Evolutionary conservation across 1,140 invertebrate genomes (phyloP).

Genomic region (Brachionus plicatilis): DNA sequence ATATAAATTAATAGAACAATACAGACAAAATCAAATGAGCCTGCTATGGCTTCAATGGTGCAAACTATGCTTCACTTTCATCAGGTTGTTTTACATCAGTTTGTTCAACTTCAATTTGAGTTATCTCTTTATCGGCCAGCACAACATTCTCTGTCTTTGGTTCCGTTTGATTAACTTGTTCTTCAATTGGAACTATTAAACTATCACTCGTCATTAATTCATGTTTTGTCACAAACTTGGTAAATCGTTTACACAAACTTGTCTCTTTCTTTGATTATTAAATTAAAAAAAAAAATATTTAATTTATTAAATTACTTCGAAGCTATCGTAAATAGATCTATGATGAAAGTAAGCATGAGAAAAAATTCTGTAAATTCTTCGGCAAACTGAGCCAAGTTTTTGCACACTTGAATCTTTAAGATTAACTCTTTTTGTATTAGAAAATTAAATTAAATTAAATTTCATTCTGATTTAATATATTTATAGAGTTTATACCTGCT

Average conservation of each 20-base stretch:
- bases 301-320: constrained; percentile 65
- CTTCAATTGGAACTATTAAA: constrained; percentile 86
- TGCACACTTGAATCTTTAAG: constrained; percentile 97
- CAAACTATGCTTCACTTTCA: constrained; percentile 21
- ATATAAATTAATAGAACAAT: not conserved
- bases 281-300: not conserved
- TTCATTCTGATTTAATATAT: not conserved
- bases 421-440: constrained; percentile 68
- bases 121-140: not conserved
- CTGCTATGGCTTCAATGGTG: not conserved
- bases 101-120: not conserved
- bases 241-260: constrained; percentile 89
- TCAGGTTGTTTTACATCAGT: not conserved
- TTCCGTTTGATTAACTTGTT: not conserved
- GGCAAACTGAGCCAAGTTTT: constrained; percentile 94
- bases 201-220: constrained; percentile 96
- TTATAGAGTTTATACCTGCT: constrained; percentile 59
- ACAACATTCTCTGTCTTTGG: not conserved
- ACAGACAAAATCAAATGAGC: not conserved
- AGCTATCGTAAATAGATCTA: constrained; percentile 89
- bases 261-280: constrained; percentile 67
- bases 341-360: constrained; percentile 99
- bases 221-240: constrained; percentile 95
- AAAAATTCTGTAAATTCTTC: constrained; percentile 97
- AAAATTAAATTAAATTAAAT: not conserved